Evolutionary conservation across 1,140 invertebrate species (phyloP), one percentile per base, ranked within the genome.

Genomic region (Pogonomyrmex barbatus): DNA sequence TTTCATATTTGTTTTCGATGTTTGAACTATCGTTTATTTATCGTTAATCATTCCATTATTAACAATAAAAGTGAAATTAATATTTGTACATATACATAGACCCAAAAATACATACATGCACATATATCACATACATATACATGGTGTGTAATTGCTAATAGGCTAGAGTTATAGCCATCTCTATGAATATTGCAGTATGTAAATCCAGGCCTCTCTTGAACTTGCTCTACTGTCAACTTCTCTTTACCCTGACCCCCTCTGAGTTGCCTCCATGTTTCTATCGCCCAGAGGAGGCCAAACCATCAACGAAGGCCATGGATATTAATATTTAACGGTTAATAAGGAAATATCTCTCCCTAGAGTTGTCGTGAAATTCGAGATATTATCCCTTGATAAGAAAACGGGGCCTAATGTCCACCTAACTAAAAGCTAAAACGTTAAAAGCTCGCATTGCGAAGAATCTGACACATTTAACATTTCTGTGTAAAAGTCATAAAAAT

Each of bases 131-230:
- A 68, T 39, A 63, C 60, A 87, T 76, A 77, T 33, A 87, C 24
- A 77, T 4, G 33, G 42, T 39, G 42, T 24, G 14, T 52, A 58
- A 84, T 67, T 45, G 65, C 30, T 68, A 76, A 75, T 67, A 17
- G 33, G 50, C 47, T 65, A 86, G 36, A 33, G 36, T 52, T 76
- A 79, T 54, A 52, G 30, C 9, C 54, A 63, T 82, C 75, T 76
- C 86, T 91, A 93, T 93, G 91, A 93, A 93, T 93, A 93, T 93
- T 93, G 77, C 91, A 92, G 75, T 90, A 93, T 93, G 91, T 79
- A 93, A 93, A 93, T 93, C 76, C 81, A 71, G 58, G 60, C 67
- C 63, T 65, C 77, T 65, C 79, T 87, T 89, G 89, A 92, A 92
- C 90, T 92, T 88, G 91, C 81, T 87, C 76, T 47, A 71, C 56